Evolutionary conservation across 2,888 invertebrate genomes (phyloP).

Genomic region (Enchytraeus crypticus): DNA sequence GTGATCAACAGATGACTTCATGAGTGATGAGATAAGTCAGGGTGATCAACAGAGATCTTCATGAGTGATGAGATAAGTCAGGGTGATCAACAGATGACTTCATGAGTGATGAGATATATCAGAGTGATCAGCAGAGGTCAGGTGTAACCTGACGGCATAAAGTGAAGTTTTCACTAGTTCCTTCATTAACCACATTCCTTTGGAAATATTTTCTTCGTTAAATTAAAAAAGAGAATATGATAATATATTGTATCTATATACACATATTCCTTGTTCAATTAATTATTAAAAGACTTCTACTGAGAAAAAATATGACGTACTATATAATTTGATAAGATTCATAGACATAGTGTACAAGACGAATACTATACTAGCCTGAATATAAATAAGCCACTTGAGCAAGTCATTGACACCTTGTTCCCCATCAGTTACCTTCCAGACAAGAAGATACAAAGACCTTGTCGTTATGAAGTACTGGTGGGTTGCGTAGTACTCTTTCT

Average conservation of each 20-base stretch:
- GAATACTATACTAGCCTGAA: too few species aligned
- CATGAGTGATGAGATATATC: neutral
- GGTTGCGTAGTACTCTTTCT: constrained; percentile 88
- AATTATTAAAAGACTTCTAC: too few species aligned
- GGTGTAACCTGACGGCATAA: neutral
- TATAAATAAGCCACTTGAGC: constrained; percentile 89
- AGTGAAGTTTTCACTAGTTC: neutral
- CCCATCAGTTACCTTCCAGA: constrained; percentile 87
- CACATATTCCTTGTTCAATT: too few species aligned
- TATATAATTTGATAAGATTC: too few species aligned
- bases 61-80: neutral
- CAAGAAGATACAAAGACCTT: constrained; percentile 83
- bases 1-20: too few species aligned
- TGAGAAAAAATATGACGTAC: too few species aligned
- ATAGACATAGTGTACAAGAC: too few species aligned
- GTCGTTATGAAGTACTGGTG: constrained; percentile 97
- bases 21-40: too few species aligned
- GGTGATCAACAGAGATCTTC: too few species aligned
- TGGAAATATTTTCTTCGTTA: too few species aligned
- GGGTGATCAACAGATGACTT: neutral
- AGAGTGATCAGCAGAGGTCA: neutral
- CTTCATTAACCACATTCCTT: neutral
- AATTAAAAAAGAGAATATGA: too few species aligned
- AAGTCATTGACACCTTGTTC: constrained; percentile 80
- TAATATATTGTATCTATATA: too few species aligned